phyloP scores from a whole-genome alignment of 2,113 vertebrate species.

The Delphinapterus leucas region DNA sequence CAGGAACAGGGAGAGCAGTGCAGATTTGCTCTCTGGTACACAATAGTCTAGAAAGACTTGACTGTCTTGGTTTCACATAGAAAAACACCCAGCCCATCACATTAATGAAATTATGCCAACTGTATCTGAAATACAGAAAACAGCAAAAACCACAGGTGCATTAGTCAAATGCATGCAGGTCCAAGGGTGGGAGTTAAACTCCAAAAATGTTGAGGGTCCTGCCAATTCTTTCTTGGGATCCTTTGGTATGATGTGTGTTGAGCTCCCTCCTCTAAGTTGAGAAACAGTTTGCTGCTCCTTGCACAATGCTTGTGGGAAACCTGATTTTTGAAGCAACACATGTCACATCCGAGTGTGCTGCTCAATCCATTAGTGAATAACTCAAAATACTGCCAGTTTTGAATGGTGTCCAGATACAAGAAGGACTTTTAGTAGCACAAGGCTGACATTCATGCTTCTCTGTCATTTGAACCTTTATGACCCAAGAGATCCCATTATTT shows the following conservation, averaged over 20 bases:
- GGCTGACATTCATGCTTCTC: background rate
- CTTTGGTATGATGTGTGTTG: background rate
- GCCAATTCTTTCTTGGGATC: background rate
- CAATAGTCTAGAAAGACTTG: background rate
- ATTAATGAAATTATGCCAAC: background rate
- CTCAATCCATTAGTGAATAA: background rate
- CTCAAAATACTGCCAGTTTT: background rate
- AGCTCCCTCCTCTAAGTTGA: background rate
- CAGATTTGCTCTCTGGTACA: background rate
- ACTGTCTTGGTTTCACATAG: background rate
- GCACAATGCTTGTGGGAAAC: background rate
- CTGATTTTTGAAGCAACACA: background rate
- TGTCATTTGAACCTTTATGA: background rate
- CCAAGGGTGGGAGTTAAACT: fast-evolving
- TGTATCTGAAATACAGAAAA: background rate
- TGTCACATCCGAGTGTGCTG: background rate
- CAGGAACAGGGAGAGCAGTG: background rate
- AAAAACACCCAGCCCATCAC: background rate
- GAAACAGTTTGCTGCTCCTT: background rate
- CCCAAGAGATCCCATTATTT: background rate
- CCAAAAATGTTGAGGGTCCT: background rate
- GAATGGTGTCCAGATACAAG: background rate
- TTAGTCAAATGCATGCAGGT: background rate
- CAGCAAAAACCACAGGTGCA: fast-evolving
- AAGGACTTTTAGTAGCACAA: background rate